Conservation (phyloP, 1,140 invertebrate species). For the Teleogryllus occipitalis region DNA sequence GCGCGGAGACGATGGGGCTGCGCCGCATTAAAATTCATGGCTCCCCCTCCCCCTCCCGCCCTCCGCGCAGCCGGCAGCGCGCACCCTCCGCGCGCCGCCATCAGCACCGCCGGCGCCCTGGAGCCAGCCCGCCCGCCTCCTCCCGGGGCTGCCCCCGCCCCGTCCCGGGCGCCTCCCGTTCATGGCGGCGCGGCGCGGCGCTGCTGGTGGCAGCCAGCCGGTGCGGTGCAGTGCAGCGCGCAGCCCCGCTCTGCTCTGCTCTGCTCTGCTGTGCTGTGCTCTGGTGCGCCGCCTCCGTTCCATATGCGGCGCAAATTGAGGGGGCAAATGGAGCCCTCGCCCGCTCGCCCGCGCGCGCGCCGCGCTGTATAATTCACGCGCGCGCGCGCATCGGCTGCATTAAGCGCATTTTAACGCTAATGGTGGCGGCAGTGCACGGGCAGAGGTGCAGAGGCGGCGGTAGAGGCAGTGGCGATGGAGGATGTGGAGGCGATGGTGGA, state of each 20-base stretch:
- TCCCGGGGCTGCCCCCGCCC: too few species aligned
- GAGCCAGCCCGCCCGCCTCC: too few species aligned
- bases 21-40: background rate
- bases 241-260: background rate
- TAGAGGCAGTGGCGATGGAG: too few species aligned
- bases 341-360: too few species aligned
- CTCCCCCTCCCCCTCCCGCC: too few species aligned
- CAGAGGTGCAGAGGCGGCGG: background rate
- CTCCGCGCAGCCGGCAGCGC: too few species aligned
- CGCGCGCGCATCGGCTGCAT: background rate
- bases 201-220: background rate
- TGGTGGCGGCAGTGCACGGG: background rate
- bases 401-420: slow-evolving; percentile 4
- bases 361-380: background rate
- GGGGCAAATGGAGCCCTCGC: slow-evolving; percentile 12
- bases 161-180: too few species aligned
- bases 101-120: too few species aligned
- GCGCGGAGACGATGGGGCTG: background rate
- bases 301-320: slow-evolving; percentile 16
- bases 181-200: too few species aligned
- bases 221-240: slow-evolving; percentile 8
- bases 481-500: background rate
- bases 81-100: too few species aligned
- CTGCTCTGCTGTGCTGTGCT: background rate
- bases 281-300: slow-evolving; percentile 8